phyloP scores from a whole-genome alignment of 2,113 vertebrate species.

The Puma concolor region DNA sequence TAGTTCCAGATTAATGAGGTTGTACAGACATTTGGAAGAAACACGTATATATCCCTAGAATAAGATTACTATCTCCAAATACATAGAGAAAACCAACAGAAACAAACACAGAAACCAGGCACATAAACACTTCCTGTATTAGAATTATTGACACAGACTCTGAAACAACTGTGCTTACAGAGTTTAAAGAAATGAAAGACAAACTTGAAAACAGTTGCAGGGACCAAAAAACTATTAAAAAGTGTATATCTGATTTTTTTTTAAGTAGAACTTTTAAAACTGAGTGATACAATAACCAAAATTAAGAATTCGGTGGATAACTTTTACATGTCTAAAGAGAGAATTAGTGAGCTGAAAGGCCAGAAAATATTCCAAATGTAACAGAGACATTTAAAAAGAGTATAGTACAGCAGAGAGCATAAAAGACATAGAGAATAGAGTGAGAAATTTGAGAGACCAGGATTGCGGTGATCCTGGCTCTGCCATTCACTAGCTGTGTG shows the following conservation, averaged over 20 bases:
- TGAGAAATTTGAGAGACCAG: not conserved
- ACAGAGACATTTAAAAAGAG: not conserved
- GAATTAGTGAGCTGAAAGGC: not conserved
- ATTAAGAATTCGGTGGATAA: not conserved
- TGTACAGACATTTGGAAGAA: not conserved
- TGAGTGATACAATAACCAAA: not conserved
- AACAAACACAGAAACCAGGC: not conserved
- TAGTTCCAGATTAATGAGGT: not conserved
- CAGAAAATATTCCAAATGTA: not conserved
- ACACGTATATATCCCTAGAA: not conserved
- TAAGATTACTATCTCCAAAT: not conserved
- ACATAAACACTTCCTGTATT: not conserved
- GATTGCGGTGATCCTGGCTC: not conserved
- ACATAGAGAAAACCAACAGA: not conserved
- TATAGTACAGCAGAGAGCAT: not conserved
- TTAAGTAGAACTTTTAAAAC: not conserved
- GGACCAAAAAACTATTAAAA: not conserved
- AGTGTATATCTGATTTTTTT: not conserved
- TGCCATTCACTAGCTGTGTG: not conserved
- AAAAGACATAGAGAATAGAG: not conserved
- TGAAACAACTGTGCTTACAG: not conserved
- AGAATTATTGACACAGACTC: not conserved
- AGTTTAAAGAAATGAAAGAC: constrained; percentile 25
- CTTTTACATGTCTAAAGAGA: not conserved
- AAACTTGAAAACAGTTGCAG: constrained; percentile 38